Percentiles rank a stretch among this genome's conserved stretches.
These are phyloP conservation scores for Sebastes cheni DNA, from an alignment of 2,797 vertebrate genomes.

Conservation along the genomic window DNA sequence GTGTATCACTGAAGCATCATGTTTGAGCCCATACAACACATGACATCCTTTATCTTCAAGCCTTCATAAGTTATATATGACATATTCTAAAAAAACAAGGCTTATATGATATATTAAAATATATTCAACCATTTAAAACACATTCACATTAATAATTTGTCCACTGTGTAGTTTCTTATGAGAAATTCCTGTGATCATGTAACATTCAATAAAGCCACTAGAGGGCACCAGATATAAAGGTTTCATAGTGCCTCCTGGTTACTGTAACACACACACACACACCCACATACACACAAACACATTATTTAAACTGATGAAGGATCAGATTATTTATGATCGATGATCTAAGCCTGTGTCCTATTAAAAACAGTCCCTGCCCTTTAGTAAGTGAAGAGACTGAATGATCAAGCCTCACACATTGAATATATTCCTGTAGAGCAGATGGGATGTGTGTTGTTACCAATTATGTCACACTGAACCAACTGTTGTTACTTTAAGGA, in stretches of 20 bases:
- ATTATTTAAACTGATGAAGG: neutral
- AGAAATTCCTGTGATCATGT: neutral
- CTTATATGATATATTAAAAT: neutral
- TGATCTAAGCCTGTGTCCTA: neutral
- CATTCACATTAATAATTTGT: too few relatives aligned
- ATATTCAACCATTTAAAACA: neutral
- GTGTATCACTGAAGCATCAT: neutral
- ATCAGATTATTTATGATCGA: neutral
- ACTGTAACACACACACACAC: neutral
- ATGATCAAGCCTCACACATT: neutral
- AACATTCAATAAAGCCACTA: slow-evolving; percentile 31
- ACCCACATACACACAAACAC: neutral
- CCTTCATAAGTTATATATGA: neutral
- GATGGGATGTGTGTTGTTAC: neutral
- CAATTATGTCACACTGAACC: neutral
- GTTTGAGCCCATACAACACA: neutral
- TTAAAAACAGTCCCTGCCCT: neutral
- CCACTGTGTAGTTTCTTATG: neutral
- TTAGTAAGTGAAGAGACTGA: neutral
- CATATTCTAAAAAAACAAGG: neutral
- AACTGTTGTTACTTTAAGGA: neutral
- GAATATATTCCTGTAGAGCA: neutral
- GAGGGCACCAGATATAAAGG: slow-evolving; percentile 51
- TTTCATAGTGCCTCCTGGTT: neutral
- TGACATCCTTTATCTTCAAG: neutral